Evolutionary conservation across 1,140 invertebrate species (phyloP).

Genomic region (Eumeta japonica): DNA sequence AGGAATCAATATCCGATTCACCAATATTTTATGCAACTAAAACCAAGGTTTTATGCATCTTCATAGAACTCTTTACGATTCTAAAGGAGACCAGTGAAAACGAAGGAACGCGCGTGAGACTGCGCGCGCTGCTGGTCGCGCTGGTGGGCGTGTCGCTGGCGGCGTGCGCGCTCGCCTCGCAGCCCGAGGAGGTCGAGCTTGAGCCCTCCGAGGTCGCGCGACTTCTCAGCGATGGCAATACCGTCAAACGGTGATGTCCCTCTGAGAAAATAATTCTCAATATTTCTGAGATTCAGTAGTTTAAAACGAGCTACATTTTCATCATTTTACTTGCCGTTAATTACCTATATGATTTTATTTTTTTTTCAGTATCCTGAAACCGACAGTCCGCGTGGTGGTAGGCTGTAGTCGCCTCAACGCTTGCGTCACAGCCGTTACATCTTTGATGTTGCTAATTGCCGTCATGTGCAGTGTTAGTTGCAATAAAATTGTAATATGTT

Average conservation of each 20-base stretch:
- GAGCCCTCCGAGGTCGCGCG: conserved; percentile 41
- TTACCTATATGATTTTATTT: not conserved
- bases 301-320: too few species aligned
- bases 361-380: conserved; percentile 40
- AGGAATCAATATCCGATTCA: too few species aligned
- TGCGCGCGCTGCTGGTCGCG: conserved; percentile 37
- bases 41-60: too few species aligned
- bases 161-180: conserved; percentile 40
- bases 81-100: too few species aligned
- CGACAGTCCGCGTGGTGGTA: conserved; percentile 41
- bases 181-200: conserved; percentile 39
- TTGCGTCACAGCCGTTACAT: conserved; percentile 32
- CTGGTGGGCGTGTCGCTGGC: conserved; percentile 44
- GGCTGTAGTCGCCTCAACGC: conserved; percentile 42
- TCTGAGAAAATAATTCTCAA: too few species aligned
- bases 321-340: conserved; percentile 1
- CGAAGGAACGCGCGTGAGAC: too few species aligned
- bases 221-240: conserved; percentile 39
- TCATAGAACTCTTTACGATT: too few species aligned
- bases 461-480: conserved; percentile 43
- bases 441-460: conserved; percentile 36
- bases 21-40: too few species aligned
- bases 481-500: conserved; percentile 2
- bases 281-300: too few species aligned
- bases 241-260: conserved; percentile 45